These are phyloP conservation scores for Idaea straminata DNA, from an alignment of 2,888 invertebrate genomes.

Conservation along the genomic window DNA sequence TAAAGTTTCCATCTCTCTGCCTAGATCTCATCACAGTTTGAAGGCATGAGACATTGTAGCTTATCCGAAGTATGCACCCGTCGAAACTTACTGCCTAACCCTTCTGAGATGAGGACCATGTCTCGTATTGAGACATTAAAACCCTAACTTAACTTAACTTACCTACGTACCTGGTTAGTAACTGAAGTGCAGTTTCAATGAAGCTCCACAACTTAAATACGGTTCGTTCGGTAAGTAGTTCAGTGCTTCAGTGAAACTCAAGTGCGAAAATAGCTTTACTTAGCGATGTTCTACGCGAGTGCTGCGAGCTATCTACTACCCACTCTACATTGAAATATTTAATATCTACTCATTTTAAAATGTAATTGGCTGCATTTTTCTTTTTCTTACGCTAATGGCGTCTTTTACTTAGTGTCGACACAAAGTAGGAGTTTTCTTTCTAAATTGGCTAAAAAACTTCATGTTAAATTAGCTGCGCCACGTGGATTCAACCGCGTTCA, in stretches of 20 bases:
- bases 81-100: too few relatives aligned
- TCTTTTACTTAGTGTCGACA: background rate
- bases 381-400: background rate
- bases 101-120: too few relatives aligned
- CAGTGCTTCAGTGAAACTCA: background rate
- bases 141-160: too few relatives aligned
- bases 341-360: background rate
- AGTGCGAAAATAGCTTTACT: conserved; percentile 1
- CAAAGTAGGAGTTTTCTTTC: background rate
- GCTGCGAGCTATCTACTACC: background rate
- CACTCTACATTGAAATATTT: background rate
- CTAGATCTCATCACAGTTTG: too few relatives aligned
- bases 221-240: background rate
- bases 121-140: too few relatives aligned
- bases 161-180: too few relatives aligned
- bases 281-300: background rate
- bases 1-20: too few relatives aligned
- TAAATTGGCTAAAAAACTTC: too few relatives aligned
- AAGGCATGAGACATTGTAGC: too few relatives aligned
- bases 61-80: too few relatives aligned
- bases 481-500: too few relatives aligned
- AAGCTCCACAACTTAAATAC: background rate
- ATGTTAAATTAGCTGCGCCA: too few relatives aligned
- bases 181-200: background rate
- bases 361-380: background rate